phyloP scores from a whole-genome alignment of 2,113 vertebrate species.

The Steatornis caripensis region DNA sequence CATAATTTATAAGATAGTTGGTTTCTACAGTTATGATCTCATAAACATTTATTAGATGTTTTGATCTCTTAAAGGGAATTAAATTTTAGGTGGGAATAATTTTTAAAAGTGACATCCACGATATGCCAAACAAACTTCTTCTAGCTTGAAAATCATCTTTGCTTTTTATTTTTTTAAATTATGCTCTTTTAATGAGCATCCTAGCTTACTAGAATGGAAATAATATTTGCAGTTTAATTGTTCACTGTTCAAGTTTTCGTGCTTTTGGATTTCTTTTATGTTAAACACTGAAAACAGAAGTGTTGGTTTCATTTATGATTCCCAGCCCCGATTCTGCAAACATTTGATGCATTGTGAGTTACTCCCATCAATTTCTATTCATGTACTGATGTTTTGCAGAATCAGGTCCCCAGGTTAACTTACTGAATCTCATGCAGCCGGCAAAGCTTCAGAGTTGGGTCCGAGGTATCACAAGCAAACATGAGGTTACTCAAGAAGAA shows the following conservation, averaged over 20 bases:
- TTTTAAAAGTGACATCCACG: not conserved
- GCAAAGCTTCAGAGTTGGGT: not conserved
- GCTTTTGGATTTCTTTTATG: not conserved
- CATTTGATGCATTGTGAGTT: not conserved
- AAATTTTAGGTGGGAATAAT: not conserved
- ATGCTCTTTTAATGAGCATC: not conserved
- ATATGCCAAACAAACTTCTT: not conserved
- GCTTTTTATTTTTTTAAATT: not conserved
- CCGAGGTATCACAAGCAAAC: not conserved
- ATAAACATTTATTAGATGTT: not conserved
- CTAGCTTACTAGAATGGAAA: not conserved
- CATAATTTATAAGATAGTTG: not conserved
- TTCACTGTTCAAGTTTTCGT: not conserved
- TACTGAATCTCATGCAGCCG: not conserved
- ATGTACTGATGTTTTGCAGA: not conserved
- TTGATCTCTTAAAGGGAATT: not conserved
- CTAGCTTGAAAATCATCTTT: not conserved
- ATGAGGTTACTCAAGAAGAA: not conserved
- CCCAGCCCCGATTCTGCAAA: not conserved
- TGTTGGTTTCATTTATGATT: not conserved
- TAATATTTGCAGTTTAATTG: not conserved
- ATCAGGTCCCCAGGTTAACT: not conserved
- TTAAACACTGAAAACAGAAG: not conserved
- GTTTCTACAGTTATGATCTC: not conserved
- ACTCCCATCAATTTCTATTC: not conserved